These are phyloP conservation scores for Microplitis mediator DNA, from an alignment of 1,140 invertebrate genomes.

Conservation along the genomic window DNA sequence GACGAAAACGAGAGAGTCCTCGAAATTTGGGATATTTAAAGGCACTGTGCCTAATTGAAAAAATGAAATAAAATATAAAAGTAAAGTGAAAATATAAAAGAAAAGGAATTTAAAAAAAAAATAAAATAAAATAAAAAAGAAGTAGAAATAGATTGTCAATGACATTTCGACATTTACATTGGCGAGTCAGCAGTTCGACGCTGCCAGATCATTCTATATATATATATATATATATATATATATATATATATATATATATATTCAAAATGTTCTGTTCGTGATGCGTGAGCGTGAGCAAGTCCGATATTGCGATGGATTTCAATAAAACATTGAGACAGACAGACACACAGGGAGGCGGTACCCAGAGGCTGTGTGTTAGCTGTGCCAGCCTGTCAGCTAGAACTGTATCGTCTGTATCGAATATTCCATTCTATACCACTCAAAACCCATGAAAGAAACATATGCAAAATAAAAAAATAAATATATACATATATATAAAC, in stretches of 20 bases:
- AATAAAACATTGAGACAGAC: constrained; percentile 53
- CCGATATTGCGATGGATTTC: constrained; percentile 48
- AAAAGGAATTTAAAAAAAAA: background rate
- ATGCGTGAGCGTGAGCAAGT: constrained; percentile 15
- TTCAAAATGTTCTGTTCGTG: background rate
- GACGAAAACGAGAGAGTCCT: too few species aligned
- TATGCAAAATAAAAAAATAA: constrained; percentile 40
- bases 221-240: constrained; percentile 12
- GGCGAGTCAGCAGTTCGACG: constrained; percentile 41
- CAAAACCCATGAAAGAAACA: background rate
- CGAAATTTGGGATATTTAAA: too few species aligned
- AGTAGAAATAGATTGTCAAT: background rate
- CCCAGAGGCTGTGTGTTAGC: constrained; percentile 18
- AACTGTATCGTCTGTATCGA: constrained; percentile 43
- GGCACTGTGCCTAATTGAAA: too few species aligned
- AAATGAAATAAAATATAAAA: too few species aligned
- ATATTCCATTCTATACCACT: constrained; percentile 38
- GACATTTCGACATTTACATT: constrained; percentile 7
- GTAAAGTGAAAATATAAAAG: too few species aligned
- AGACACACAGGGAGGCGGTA: constrained; percentile 26
- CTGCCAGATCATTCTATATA: constrained; percentile 24
- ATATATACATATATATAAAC: constrained; percentile 45
- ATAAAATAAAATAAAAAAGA: background rate
- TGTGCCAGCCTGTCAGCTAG: constrained; percentile 34
- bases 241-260: constrained; percentile 4